Evolutionary conservation across 2,113 vertebrate species (phyloP), one percentile per base, ranked within the genome.

Genomic region (Noturus placidus): DNA sequence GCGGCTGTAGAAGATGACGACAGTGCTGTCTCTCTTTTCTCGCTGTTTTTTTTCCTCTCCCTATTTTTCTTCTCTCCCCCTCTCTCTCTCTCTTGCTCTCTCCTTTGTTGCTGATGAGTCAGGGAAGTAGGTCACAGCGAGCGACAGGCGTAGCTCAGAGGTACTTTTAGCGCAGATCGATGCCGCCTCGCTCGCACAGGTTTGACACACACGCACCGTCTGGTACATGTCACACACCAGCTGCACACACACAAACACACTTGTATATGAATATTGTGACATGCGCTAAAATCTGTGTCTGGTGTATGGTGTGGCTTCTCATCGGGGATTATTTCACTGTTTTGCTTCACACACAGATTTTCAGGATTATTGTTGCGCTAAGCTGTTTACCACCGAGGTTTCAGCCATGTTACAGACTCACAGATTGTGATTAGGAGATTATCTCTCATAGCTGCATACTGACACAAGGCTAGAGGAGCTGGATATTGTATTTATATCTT

Each of bases 111-210:
- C 85, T 82, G 89, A 92, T 91, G 88, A 89, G 87, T 86, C 87
- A 81, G 88, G 91, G 91, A 94, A 93, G 91, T 94, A 92, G 94
- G 94, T 94, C 93, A 92, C 88, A 56, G 77, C 88, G 81, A 91
- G 89, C 89, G 92, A 92, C 92, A 91, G 90, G 70, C 38, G 52
- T 92, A 85, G 91, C 93, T 94, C 81, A 84, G 87, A 91, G 90
- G 86, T 87, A 88, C 91, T 94, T 92, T 93, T 88, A 90, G 85
- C 90, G 88, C 77, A 72, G 91, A 94, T 94, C 91, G 81, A 94
- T 93, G 92, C 89, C 84, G 69, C 89, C 91, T 87, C 91, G 90
- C 92, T 86, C 88, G 76, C 85, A 81, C 86, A 89, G 88, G 88
- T 83, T 76, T 86, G 54, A 83, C 87, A 91, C 92, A 90, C 86